These are phyloP conservation scores for Erannis defoliaria DNA, from an alignment of 2,888 invertebrate genomes.

Conservation along the genomic window DNA sequence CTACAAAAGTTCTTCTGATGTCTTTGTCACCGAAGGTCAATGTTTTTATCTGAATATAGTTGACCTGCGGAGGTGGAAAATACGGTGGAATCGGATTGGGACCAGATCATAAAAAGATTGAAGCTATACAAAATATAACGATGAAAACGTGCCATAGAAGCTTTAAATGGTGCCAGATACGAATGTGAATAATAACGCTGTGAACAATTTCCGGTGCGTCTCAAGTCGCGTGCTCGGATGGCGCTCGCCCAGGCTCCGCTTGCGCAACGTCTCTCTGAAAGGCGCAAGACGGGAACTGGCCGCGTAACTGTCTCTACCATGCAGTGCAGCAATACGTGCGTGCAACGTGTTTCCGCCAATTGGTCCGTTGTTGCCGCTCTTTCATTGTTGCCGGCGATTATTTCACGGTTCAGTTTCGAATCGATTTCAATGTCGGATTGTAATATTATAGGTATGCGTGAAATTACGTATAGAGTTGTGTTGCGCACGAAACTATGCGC, in stretches of 20 bases:
- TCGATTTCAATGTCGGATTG: slow-evolving; percentile 42
- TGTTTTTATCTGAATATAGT: not conserved
- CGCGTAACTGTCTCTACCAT: slow-evolving; percentile 62
- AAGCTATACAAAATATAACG: not conserved
- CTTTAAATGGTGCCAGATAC: slow-evolving; percentile 11
- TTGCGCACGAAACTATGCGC: slow-evolving; percentile 25
- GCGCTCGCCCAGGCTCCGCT: slow-evolving; percentile 51
- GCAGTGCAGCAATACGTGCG: slow-evolving; percentile 53
- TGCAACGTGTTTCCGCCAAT: slow-evolving; percentile 63
- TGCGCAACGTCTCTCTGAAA: slow-evolving; percentile 65
- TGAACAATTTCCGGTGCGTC: slow-evolving; percentile 57
- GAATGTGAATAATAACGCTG: slow-evolving; percentile 34
- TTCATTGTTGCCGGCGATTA: slow-evolving; percentile 40
- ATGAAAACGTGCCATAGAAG: not conserved
- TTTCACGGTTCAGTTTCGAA: slow-evolving; percentile 45
- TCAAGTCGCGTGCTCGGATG: slow-evolving; percentile 65
- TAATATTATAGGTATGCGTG: slow-evolving; percentile 34
- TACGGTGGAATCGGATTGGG: not conserved
- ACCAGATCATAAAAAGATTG: not conserved
- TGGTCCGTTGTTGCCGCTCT: slow-evolving; percentile 48
- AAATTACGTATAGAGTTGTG: slow-evolving; percentile 22
- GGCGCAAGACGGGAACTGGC: slow-evolving; percentile 65
- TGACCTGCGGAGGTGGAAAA: not conserved
- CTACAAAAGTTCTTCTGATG: not conserved
- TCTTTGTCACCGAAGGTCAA: slow-evolving; percentile 12